Conservation (phyloP, 2,888 invertebrate species). For the Gymnocheta viridis region DNA sequence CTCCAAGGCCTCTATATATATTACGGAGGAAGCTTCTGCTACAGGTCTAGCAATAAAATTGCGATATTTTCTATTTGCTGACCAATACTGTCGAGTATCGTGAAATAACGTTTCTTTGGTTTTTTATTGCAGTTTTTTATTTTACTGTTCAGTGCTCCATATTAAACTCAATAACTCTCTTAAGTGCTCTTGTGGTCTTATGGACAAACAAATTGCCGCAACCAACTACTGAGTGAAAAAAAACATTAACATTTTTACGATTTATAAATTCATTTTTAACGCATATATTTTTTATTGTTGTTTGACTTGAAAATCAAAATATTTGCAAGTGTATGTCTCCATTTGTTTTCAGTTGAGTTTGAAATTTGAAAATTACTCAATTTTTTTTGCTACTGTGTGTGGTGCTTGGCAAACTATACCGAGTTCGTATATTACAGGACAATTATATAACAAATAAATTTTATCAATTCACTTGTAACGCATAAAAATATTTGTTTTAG, state of each 20-base stretch:
- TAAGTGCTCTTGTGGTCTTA: constrained; percentile 77
- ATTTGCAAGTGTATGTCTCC: constrained; percentile 54
- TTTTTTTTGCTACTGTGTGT: constrained; percentile 1
- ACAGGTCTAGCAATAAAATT: no score
- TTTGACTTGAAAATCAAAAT: constrained; percentile 1
- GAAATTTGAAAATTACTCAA: constrained; percentile 40
- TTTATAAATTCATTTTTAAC: constrained; percentile 42
- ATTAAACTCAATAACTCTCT: constrained; percentile 74
- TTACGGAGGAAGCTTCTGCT: no score
- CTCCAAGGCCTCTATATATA: no score
- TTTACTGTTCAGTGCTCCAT: constrained; percentile 72
- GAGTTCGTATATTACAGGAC: background rate
- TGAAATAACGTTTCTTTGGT: no score
- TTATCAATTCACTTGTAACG: background rate
- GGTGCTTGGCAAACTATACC: constrained; percentile 30
- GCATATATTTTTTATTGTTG: background rate
- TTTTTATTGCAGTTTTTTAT: background rate
- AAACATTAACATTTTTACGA: background rate
- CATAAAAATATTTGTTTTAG: no score
- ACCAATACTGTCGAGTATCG: no score
- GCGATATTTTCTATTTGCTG: no score
- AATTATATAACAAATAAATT: background rate
- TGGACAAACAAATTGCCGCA: constrained; percentile 49
- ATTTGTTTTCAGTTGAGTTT: constrained; percentile 59
- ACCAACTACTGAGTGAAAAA: constrained; percentile 21